Base-by-base conservation (phyloP, 2,113 vertebrate genomes). In the Bothrops jararaca region DNA sequence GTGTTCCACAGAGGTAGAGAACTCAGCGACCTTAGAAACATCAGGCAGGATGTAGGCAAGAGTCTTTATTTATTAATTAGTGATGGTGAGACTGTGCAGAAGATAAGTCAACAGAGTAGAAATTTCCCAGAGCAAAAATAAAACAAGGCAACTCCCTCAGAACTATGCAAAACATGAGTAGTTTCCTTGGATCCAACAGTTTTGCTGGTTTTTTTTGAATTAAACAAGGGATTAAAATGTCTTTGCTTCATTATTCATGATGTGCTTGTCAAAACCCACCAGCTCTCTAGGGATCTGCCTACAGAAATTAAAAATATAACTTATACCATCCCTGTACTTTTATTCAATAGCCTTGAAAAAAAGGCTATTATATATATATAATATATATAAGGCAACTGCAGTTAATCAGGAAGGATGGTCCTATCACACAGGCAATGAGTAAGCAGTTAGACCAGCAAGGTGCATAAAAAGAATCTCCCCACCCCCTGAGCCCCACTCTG, bases 61-160 rank as follows among this genome's bases (percentile, higher is more conserved):
- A 91, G 3, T 26, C 39, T 80, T 92, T 48, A 74, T 88, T 91
- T 93, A 91, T 91, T 50, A 85, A 93, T 57, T 56, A 89, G 90
- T 26, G 29, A 58, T 0, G 34, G 15, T 22, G 18, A 88, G 6
- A 26, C 45, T 9, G 86, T 0, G 3, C 12, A 0, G 15, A 29
- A 13, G 60, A 74, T 4, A 24, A 24, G 3, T 26, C 85, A 87
- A 57, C 91, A 64, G 29, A 56, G 58, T 80, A 42, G 45, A 53
- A 8, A 26, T 54, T 4, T 45, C 56, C 90, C 90, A 58, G 54
- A 53, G 85, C 56, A 42, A 53, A 56, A 91, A 50, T 48, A 69
- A 24, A 15, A 9, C 20, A 45, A 64, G 42, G 15, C 48, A 42
- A 60, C 4, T 56, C 4, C 8, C 91, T 58, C 74, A 87, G 91